These are phyloP conservation scores for Hoplias malabaricus DNA, from an alignment of 2,113 vertebrate species.

Conservation along the genomic window DNA sequence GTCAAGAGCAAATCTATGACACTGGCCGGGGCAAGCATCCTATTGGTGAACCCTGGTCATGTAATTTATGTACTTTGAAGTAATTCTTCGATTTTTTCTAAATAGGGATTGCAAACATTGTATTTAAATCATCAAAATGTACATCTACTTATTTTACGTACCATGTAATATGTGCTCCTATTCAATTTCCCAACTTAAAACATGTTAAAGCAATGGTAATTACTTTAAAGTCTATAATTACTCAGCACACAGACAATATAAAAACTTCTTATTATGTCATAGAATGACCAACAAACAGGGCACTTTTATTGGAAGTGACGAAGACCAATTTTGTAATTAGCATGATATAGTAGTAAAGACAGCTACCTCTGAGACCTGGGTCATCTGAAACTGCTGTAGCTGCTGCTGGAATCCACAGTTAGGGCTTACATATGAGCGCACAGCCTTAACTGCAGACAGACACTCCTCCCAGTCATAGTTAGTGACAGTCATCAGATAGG, in stretches of 20 bases:
- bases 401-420: conserved; percentile 87
- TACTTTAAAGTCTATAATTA: too few species aligned
- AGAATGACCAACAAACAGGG: too few species aligned
- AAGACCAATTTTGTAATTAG: too few species aligned
- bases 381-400: conserved; percentile 83
- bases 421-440: conserved; percentile 81
- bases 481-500: conserved; percentile 90
- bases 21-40: too few species aligned
- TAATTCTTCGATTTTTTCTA: too few species aligned
- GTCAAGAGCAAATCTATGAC: too few species aligned
- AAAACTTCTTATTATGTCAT: too few species aligned
- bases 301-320: too few species aligned
- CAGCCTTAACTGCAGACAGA: conserved; percentile 79
- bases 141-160: background rate
- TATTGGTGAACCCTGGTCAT: background rate
- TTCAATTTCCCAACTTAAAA: too few species aligned
- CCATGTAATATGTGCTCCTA: too few species aligned
- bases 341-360: background rate
- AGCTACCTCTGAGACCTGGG: conserved; percentile 78
- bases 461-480: conserved; percentile 81
- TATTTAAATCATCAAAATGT: background rate
- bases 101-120: background rate
- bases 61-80: background rate
- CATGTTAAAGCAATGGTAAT: too few species aligned
- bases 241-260: too few species aligned